Evolutionary conservation across 2,888 invertebrate genomes (phyloP), one percentile per base, ranked within the genome.

Genomic region (Arrhopalites spinosus): DNA sequence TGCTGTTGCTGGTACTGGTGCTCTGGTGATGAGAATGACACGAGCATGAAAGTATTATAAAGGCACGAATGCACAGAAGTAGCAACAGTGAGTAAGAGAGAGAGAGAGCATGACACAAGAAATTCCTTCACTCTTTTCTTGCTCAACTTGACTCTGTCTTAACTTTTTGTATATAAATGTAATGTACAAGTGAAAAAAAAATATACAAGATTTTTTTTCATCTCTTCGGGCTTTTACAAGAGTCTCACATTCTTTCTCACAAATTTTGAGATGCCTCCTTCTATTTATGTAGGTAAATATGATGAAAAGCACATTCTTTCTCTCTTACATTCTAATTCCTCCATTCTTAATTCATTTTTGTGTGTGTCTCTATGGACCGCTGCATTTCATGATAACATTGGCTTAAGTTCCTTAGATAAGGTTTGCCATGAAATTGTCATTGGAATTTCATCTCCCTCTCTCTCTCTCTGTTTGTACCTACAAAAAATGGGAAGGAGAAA

Each of bases 91-190:
- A 64, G 30, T 15, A 29, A 30, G 30, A 36, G 67, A 45, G 67
- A 67, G 64, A 64, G 30, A 66, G 66, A 61, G 70, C 59, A 71
- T 71, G 71, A 71, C 71, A 71, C 30, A 59, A 71, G 53, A 69
- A 59, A 71, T 71, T 71, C 71, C 23, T 43, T 5, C 3, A 15
- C n/a, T n/a, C 27, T 17, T 29, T n/a, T 61, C 61, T 15, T 61
- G 20, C 23, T 61, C 20, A 25, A 13, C 27, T 61, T 23, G 61
- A 23, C 63, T 63, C 27, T 5, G 2, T 30, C 25, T 27, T 27
- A 27, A 25, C 56, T 23, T 15, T 56, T 56, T 50, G 50, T 50
- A 50, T 53, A 47, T 47, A 17, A 3, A 53, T 50, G 50, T 17
- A n/a, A 2, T 11, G 53, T 11, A 23, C 20, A 53, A 20, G n/a